These are phyloP conservation scores for Mormyrus iriodes DNA, from an alignment of 2,113 vertebrate genomes.

Conservation along the genomic window DNA sequence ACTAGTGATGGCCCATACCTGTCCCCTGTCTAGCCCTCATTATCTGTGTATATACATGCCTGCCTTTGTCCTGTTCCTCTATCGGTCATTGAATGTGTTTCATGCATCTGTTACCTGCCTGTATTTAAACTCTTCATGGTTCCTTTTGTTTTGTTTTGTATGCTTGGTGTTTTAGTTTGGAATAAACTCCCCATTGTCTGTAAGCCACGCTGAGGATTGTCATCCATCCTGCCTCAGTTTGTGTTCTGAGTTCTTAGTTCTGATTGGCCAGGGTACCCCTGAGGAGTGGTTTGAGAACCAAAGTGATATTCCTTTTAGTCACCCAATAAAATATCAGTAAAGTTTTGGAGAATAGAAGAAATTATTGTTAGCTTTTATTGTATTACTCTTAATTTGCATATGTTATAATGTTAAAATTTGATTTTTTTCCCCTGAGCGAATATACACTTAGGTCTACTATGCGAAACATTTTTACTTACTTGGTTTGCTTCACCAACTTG, in stretches of 20 bases:
- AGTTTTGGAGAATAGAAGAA: neutral
- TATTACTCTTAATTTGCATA: neutral
- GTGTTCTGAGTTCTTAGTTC: neutral
- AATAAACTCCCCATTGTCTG: neutral
- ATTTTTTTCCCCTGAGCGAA: neutral
- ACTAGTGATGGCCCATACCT: neutral
- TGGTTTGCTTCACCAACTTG: neutral
- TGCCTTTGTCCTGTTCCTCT: neutral
- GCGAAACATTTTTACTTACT: neutral
- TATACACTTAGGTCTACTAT: neutral
- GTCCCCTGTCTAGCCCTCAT: neutral
- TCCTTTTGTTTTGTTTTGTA: neutral
- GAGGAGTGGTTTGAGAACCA: neutral
- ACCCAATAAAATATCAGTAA: neutral
- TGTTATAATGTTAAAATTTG: too few relatives aligned
- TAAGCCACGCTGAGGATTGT: neutral
- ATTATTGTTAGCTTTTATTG: neutral
- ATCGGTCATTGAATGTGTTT: neutral
- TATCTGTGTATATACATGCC: neutral
- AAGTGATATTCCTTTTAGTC: neutral
- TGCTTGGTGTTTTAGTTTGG: neutral
- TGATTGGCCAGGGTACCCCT: neutral
- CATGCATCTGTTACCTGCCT: neutral
- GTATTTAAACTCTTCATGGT: neutral
- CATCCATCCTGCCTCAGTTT: neutral